Evolutionary conservation across 2,888 invertebrate species (phyloP), one percentile per base, ranked within the genome.

Genomic region (Allygus modestus): DNA sequence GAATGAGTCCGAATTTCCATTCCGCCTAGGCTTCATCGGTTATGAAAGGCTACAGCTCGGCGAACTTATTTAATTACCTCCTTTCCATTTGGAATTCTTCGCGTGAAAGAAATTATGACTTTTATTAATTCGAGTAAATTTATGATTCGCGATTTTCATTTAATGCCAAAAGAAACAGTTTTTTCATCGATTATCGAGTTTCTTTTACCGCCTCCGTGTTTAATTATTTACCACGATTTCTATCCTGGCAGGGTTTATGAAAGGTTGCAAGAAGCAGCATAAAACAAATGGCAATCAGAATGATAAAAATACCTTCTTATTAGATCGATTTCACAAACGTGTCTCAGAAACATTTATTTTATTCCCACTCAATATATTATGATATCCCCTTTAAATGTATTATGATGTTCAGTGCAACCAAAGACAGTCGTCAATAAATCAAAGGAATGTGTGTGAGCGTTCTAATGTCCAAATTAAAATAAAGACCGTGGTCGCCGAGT

Each of bases 31-130:
- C 4, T 37, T 37, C 37, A 77, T 77, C 43, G 77, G 51, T 28
- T 77, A 77, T 77, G 77, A 77, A 77, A 77, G 77, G 77, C 77
- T n/a, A 28, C 77, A 28, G 51, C 31, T 26, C 37, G 26, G 23
- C 41, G 37, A 54, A 77, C 77, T 77, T 77, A 77, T 77, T 77
- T 77, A 77, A 77, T 77, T 77, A 77, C 46, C 23, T 26, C n/a
- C 54, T 41, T 33, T 46, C 54, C 51, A 77, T 77, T 75, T 46
- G 33, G 31, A 51, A 43, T 51, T 51, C 43, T 4, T 51, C 28
- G n/a, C 11, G 77, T 43, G 28, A 31, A 77, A 46, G 54, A 51
- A 31, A 77, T 77, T 51, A 51, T 20, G 28, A 77, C 46, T 77
- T 77, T 77, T 26, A 77, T 77, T 9, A 51, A 37, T 37, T 77